Evolutionary conservation across 2,113 vertebrate genomes (phyloP).

Genomic region (western clawed frog (Xenopus tropicalis)): DNA sequence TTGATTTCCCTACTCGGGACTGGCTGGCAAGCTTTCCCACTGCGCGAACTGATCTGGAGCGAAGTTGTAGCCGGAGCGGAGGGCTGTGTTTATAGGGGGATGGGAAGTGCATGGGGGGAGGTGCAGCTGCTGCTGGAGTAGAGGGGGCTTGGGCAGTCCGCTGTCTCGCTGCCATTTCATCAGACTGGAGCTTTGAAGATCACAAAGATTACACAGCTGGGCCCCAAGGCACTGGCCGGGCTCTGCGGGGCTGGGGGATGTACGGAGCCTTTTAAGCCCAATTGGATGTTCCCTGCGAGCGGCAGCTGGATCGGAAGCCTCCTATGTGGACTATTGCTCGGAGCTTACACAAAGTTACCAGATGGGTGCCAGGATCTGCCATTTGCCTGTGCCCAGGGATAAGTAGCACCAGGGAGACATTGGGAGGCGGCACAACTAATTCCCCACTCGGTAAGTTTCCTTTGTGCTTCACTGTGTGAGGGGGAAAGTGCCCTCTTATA

Average conservation of each 20-base stretch:
- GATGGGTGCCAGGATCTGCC: slow-evolving; percentile 15
- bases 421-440: neutral
- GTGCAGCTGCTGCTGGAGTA: neutral
- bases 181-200: slow-evolving; percentile 68
- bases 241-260: slow-evolving; percentile 36
- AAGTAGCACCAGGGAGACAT: slow-evolving; percentile 1
- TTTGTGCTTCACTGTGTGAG: too few relatives aligned
- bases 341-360: slow-evolving; percentile 20
- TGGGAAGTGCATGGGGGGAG: neutral
- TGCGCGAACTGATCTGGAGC: neutral
- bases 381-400: slow-evolving; percentile 7
- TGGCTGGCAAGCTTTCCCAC: neutral
- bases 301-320: slow-evolving; percentile 14
- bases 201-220: slow-evolving; percentile 61
- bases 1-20: neutral
- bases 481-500: too few relatives aligned
- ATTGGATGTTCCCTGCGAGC: slow-evolving; percentile 50
- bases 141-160: slow-evolving; percentile 42
- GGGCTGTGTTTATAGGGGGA: slow-evolving; percentile 11
- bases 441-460: slow-evolving; percentile 16
- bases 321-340: slow-evolving; percentile 14
- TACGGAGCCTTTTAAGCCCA: slow-evolving; percentile 19
- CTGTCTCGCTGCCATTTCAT: slow-evolving; percentile 57
- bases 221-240: slow-evolving; percentile 48
- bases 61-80: slow-evolving; percentile 23